phyloP scores from a whole-genome alignment of 2,113 vertebrate species.

The Bubalus kerabau region DNA sequence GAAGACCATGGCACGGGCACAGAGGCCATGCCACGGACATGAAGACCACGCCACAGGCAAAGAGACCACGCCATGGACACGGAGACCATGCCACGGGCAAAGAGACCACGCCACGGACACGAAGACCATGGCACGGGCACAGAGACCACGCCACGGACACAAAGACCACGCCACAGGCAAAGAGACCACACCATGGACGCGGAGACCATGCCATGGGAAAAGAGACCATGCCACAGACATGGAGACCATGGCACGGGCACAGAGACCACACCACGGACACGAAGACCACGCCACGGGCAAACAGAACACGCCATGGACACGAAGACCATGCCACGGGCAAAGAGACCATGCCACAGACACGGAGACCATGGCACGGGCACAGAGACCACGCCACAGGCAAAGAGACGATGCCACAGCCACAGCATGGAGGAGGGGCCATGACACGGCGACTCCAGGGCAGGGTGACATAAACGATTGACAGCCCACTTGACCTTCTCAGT shows the following conservation, averaged over 20 bases:
- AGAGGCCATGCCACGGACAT: rapidly evolving
- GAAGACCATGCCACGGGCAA: rapidly evolving
- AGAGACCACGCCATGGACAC: rapidly evolving
- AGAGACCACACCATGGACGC: rapidly evolving
- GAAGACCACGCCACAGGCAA: rapidly evolving
- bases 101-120: no score
- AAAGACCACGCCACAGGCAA: rapidly evolving
- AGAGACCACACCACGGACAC: rapidly evolving
- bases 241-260: rapidly evolving
- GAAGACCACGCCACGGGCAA: rapidly evolving
- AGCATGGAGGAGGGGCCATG: neutral
- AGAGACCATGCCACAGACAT: rapidly evolving
- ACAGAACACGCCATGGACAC: rapidly evolving
- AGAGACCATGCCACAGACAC: no score
- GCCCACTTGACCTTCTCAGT: rapidly evolving
- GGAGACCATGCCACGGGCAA: rapidly evolving
- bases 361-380: rapidly evolving
- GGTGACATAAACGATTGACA: rapidly evolving
- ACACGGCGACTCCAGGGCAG: rapidly evolving
- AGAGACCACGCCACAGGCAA: rapidly evolving
- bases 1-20: rapidly evolving
- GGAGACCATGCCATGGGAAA: rapidly evolving
- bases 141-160: no score
- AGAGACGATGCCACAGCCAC: rapidly evolving
- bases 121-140: rapidly evolving